phyloP scores from a whole-genome alignment of 2,113 vertebrate genomes.

The Vulpes lagopus region DNA sequence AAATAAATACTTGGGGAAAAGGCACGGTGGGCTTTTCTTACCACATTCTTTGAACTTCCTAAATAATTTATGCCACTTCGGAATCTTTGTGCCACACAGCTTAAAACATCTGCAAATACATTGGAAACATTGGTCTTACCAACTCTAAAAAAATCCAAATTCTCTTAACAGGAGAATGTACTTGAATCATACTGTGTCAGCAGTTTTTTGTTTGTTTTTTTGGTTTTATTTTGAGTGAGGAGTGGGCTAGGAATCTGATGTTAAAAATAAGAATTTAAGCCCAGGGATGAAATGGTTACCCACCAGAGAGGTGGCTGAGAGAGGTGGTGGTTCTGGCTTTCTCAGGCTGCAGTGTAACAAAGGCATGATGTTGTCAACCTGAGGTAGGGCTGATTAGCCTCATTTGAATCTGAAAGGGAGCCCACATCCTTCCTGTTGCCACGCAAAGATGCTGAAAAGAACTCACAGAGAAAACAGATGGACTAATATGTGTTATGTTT shows the following conservation, averaged over 20 bases:
- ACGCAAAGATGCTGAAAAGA: conserved; percentile 86
- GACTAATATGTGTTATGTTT: conserved; percentile 78
- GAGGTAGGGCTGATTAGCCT: conserved; percentile 82
- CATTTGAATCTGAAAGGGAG: conserved; percentile 88
- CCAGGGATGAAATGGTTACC: conserved; percentile 60
- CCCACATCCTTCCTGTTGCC: conserved; percentile 90
- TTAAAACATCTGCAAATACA: background rate
- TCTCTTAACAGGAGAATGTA: background rate
- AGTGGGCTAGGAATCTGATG: background rate
- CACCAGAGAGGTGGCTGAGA: background rate
- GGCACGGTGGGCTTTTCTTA: background rate
- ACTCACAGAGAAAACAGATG: conserved; percentile 86
- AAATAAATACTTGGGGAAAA: background rate
- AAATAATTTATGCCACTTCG: conserved; percentile 42
- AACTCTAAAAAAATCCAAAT: conserved; percentile 36
- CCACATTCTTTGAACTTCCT: conserved; percentile 13
- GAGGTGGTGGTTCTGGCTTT: conserved; percentile 64
- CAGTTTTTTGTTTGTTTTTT: background rate
- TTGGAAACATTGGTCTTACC: background rate
- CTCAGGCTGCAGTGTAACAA: conserved; percentile 81
- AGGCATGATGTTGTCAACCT: conserved; percentile 79
- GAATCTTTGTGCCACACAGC: background rate
- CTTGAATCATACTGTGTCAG: background rate
- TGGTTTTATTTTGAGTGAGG: background rate
- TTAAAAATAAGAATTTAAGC: conserved; percentile 34